A percentile compares a stretch with the other conserved stretches of the same genome.
phyloP scores from a whole-genome alignment of 2,888 invertebrate genomes.

The Sphaerolaimus hirsutus region DNA sequence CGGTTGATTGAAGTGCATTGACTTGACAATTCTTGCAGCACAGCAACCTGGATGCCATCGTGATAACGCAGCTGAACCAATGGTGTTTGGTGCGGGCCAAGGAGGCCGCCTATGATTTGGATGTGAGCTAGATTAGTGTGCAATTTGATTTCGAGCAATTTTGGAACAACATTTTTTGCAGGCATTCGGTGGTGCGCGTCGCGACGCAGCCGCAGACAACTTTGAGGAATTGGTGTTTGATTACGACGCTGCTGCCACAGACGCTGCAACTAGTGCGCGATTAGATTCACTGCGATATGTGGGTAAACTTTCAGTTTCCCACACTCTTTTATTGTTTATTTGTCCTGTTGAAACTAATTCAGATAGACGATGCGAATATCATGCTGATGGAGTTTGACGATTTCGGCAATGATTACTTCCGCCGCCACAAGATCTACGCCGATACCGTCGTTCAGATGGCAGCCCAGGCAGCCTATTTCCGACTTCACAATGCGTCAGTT shows the following conservation, averaged over 20 bases:
- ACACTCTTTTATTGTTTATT: too few species aligned
- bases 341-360: background rate
- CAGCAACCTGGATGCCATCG: conserved; percentile 15
- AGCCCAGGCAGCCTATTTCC: conserved; percentile 37
- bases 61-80: conserved; percentile 3
- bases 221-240: too few species aligned
- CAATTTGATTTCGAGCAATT: background rate
- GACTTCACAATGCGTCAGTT: conserved; percentile 32
- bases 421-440: conserved; percentile 35
- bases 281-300: too few species aligned
- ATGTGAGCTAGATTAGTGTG: background rate
- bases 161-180: background rate
- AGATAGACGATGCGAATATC: background rate
- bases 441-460: conserved; percentile 40
- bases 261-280: background rate
- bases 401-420: conserved; percentile 25
- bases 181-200: too few species aligned
- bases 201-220: too few species aligned
- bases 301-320: too few species aligned
- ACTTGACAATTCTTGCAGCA: conserved; percentile 10
- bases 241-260: background rate
- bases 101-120: background rate
- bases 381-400: conserved; percentile 8
- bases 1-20: too few species aligned
- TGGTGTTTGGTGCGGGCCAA: background rate